phyloP scores from a whole-genome alignment of 2,888 invertebrate genomes.

The Cynaeus angustus region DNA sequence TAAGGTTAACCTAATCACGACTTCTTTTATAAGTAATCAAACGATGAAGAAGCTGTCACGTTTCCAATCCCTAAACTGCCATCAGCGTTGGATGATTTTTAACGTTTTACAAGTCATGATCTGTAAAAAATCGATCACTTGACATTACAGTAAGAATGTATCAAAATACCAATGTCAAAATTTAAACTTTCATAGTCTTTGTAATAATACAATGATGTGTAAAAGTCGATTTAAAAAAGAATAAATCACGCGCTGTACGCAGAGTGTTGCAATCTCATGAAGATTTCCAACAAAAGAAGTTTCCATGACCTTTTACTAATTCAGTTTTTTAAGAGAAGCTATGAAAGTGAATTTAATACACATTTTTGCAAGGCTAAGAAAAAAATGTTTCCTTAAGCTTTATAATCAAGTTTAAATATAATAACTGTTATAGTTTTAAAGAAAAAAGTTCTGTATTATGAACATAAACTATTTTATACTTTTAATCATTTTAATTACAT shows the following conservation, averaged over 20 bases:
- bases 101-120: conserved; percentile 13
- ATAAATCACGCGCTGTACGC: no score
- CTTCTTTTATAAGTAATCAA: not conserved
- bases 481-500: no score
- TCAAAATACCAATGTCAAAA: conserved; percentile 9
- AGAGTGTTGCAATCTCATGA: no score
- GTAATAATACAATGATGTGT: not conserved
- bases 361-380: not conserved
- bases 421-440: no score
- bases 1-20: no score
- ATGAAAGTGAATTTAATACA: not conserved
- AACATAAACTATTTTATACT: no score
- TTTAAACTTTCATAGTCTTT: not conserved
- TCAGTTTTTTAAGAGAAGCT: conserved; percentile 3
- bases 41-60: not conserved
- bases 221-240: not conserved
- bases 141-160: no score
- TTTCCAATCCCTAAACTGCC: not conserved
- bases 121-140: not conserved
- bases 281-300: no score
- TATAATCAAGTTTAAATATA: no score
- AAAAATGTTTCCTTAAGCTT: no score
- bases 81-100: conserved; percentile 7
- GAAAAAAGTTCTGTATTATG: no score
- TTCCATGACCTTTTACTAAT: conserved; percentile 20